These are phyloP conservation scores for Heliconius congener DNA, from an alignment of 1,140 invertebrate species.

Conservation along the genomic window DNA sequence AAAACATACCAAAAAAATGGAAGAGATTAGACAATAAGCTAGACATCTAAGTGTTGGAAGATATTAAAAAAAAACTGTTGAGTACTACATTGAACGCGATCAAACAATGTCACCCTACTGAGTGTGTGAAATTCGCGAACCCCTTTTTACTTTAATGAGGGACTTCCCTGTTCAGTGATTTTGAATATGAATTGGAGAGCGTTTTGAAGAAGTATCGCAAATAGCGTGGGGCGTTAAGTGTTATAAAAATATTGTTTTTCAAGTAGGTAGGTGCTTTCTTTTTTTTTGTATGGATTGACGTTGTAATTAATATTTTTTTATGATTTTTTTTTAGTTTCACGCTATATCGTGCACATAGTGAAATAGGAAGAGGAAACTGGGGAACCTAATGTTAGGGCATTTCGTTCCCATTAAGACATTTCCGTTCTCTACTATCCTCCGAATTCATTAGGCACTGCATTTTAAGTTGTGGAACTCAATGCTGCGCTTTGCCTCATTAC, in stretches of 20 bases:
- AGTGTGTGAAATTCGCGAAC: conserved; percentile 40
- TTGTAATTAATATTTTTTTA: neutral
- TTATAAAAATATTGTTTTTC: conserved; percentile 21
- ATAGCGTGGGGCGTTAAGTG: conserved; percentile 24
- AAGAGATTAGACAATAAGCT: conserved; percentile 29
- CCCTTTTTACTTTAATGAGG: conserved; percentile 40
- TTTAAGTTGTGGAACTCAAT: no score
- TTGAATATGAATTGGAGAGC: conserved; percentile 31
- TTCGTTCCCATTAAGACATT: no score
- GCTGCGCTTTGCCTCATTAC: no score
- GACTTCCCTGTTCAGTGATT: conserved; percentile 40
- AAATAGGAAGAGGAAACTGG: no score
- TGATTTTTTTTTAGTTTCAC: no score
- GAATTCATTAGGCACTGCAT: no score
- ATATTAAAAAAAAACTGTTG: conserved; percentile 29
- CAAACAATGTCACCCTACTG: conserved; percentile 31
- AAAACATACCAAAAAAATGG: conserved; percentile 28
- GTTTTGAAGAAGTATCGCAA: conserved; percentile 31
- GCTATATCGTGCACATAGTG: no score
- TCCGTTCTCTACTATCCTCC: no score
- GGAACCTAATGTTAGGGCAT: no score
- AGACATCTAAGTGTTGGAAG: conserved; percentile 28
- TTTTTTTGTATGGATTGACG: neutral
- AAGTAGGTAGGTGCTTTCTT: neutral
- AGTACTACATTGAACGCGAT: conserved; percentile 36